Base-by-base conservation (phyloP, 1,140 invertebrate genomes). In the Drosophila carrolli region DNA sequence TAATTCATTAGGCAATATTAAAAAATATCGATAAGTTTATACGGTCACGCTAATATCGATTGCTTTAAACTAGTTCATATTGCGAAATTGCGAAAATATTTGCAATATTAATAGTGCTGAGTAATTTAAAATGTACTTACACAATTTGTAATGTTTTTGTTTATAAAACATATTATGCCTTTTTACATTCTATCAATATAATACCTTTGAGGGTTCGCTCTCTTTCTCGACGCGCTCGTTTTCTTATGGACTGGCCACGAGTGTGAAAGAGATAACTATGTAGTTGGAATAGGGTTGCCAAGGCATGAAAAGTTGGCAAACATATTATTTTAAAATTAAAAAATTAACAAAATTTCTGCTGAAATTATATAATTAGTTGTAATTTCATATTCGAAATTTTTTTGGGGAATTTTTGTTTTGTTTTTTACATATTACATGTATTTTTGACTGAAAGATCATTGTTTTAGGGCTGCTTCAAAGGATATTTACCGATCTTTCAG, bases 211-310 rank as follows among this genome's bases (percentile, higher is more conserved):
- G 1, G 3, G 14, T n/a, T 6, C 3, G 14, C 8, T 68, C 38
- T 40, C 47, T 58, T 27, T 50, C 37, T 32, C 0, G 10, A 19
- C 2, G 14, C n/a, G 38, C 11, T 86, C 67, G 57, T 23, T 19
- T 43, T 67, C 50, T 63, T 27, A 62, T 16, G 63, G 37, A 11
- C 37, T 11, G 27, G 14, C 3, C 9, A 10, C 29, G 1, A 63
- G 81, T 50, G 46, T 14, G 55, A 85, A 59, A 40, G 68, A 60
- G 83, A 81, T 19, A 37, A 61, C 78, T 13, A 23, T 23, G 23
- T 23, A 27, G 46, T 7, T 23, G 0, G 4, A 23, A 7, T 38
- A 85, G 78, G 50, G 78, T 75, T 85, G 74, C 23, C 82, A 54
- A 47, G 43, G 1, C 8, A 5, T 8, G n/a, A 19, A 32, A 43